These are phyloP conservation scores for Hafferia zeledoni DNA, from an alignment of 2,797 vertebrate species.

Conservation along the genomic window DNA sequence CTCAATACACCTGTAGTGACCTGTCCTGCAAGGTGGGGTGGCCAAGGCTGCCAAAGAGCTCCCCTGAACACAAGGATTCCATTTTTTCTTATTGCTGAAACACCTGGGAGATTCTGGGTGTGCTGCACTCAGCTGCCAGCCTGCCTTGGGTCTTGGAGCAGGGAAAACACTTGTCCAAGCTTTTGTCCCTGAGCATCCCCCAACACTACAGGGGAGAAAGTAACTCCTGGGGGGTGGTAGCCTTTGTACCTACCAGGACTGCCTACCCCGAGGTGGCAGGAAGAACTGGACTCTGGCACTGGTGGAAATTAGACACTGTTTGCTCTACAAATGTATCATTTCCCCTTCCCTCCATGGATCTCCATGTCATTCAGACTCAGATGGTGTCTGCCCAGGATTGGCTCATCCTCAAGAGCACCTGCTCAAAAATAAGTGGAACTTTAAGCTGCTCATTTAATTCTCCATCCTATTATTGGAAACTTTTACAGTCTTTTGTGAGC, in stretches of 20 bases:
- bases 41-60: neutral
- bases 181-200: neutral
- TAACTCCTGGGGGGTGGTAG: neutral
- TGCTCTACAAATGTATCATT: neutral
- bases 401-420: neutral
- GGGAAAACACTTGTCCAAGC: neutral
- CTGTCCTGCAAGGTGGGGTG: neutral
- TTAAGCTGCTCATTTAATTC: neutral
- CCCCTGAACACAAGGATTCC: neutral
- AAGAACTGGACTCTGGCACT: neutral
- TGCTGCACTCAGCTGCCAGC: neutral
- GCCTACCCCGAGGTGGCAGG: rapidly evolving
- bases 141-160: neutral
- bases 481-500: neutral
- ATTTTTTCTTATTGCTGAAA: neutral
- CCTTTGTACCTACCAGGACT: neutral
- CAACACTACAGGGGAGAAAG: neutral
- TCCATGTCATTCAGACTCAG: rapidly evolving
- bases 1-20: neutral
- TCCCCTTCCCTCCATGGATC: neutral
- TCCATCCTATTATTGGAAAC: neutral
- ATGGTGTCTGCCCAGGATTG: neutral
- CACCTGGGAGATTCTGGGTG: neutral
- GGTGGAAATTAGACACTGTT: neutral
- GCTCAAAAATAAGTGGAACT: neutral